Evolutionary conservation across 2,888 invertebrate genomes (phyloP), one percentile per base, ranked within the genome.

Genomic region (Oegoconia quadripuncta): DNA sequence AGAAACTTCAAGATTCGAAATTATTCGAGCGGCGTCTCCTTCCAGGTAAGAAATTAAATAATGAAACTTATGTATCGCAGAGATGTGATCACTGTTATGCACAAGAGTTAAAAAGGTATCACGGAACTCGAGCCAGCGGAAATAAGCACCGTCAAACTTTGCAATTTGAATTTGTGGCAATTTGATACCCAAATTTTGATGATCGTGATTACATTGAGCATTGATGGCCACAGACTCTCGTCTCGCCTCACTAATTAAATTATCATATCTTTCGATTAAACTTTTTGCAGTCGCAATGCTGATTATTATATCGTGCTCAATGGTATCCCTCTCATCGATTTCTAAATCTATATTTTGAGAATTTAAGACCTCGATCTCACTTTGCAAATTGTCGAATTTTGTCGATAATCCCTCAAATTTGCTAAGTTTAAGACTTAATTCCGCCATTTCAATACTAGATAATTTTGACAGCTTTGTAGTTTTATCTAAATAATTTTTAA

Each of bases 81-180:
- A 13, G n/a, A 57, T 48, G 4, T 40, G 47, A 2, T 38, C 28
- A 27, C 55, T 58, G 2, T 49, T 47, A 23, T 59, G 56, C n/a
- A 55, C 41, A 9, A 59, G 23, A 22, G n/a, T 43, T 28, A 26
- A 23, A 32, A 43, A 52, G 0, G 49, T 51, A 15, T 56, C 54
- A 2, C 50, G 43, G 29, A 52, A 56, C 18, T 55, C 50, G 2
- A 56, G 28, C 52, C 53, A 56, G 3, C 42, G 46, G 22, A 52
- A 51, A 37, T 48, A 48, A 13, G 48, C 15, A 0, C 56, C 56
- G 17, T 54, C 47, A 45, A 53, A 56, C 30, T 48, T 52, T 0
- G 46, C 13, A 23, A 54, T 51, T 39, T 51, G 42, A 8, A 54
- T 52, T 27, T 47, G 42, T 7, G 50, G 53, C 9, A 56, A 33